Conservation (phyloP, 2,113 vertebrate genomes). For the Pterocles orientalis region DNA sequence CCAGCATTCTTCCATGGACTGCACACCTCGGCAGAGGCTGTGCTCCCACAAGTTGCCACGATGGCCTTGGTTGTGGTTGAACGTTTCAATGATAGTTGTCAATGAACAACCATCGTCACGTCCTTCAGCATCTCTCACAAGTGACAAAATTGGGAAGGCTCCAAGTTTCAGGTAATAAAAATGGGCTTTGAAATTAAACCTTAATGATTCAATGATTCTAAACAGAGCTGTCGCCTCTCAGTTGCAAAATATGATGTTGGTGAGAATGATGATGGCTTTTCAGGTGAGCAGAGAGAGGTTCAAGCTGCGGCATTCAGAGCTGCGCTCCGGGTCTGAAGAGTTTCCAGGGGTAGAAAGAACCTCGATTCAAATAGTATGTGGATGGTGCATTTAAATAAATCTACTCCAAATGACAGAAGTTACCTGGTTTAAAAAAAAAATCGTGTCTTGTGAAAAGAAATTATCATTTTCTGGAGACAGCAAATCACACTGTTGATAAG, state of each 20-base stretch:
- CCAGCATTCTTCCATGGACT: not conserved
- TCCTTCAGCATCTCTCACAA: not conserved
- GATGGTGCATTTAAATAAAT: not conserved
- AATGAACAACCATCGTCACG: not conserved
- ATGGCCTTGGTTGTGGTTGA: not conserved
- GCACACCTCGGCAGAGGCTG: not conserved
- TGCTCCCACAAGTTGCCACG: not conserved
- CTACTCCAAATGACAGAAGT: not conserved
- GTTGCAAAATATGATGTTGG: not conserved
- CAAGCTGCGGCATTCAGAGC: not conserved
- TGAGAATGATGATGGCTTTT: not conserved
- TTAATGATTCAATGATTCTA: not conserved
- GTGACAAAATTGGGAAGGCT: not conserved
- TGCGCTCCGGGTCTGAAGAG: not conserved
- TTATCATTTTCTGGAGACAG: not conserved
- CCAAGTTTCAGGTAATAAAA: not conserved
- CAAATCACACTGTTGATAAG: constrained; percentile 26
- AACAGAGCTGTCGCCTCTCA: not conserved
- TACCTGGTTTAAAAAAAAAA: not conserved
- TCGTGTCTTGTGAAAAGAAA: not conserved
- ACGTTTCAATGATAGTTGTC: not conserved
- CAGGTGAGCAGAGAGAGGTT: not conserved
- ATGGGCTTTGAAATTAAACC: not conserved
- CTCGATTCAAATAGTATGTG: not conserved
- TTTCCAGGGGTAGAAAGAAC: not conserved